A percentile compares a stretch with the other conserved stretches of the same genome.
Conservation (phyloP, 2,888 invertebrate species). For the Anthophora plumipes region DNA sequence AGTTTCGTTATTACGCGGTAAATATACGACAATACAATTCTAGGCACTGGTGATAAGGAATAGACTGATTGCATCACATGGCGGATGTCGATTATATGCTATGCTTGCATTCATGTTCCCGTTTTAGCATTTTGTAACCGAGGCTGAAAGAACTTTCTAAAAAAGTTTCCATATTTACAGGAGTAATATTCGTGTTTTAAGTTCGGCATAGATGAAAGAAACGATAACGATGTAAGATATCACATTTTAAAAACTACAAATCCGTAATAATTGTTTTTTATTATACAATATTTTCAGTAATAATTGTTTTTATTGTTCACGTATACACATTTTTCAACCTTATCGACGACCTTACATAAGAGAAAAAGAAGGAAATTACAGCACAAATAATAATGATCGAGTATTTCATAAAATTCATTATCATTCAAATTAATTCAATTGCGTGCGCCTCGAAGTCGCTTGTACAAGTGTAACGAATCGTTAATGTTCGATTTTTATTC, state of each 20-base stretch:
- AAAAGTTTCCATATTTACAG: background rate
- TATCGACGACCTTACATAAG: too few species aligned
- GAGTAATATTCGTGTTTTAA: background rate
- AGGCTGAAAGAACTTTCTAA: background rate
- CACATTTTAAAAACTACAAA: too few species aligned
- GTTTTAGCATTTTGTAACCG: background rate
- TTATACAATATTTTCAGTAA: too few species aligned
- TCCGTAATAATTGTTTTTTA: too few species aligned
- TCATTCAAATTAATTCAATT: background rate
- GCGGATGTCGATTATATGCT: slow-evolving; percentile 2
- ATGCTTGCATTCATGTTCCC: background rate
- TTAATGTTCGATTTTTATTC: background rate
- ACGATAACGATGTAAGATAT: too few species aligned
- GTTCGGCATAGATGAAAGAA: too few species aligned
- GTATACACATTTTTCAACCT: too few species aligned
- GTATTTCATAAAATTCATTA: background rate
- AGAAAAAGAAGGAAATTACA: background rate
- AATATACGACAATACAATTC: slow-evolving; percentile 5
- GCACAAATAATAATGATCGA: background rate
- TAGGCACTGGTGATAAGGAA: slow-evolving; percentile 7
- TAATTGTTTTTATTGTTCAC: too few species aligned
- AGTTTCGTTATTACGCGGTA: background rate
- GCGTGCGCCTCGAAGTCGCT: background rate
- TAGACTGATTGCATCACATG: slow-evolving; percentile 20
- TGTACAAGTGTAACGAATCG: background rate